Conservation (phyloP, 2,888 invertebrate genomes). For the Rambutsinella grinnellia region DNA sequence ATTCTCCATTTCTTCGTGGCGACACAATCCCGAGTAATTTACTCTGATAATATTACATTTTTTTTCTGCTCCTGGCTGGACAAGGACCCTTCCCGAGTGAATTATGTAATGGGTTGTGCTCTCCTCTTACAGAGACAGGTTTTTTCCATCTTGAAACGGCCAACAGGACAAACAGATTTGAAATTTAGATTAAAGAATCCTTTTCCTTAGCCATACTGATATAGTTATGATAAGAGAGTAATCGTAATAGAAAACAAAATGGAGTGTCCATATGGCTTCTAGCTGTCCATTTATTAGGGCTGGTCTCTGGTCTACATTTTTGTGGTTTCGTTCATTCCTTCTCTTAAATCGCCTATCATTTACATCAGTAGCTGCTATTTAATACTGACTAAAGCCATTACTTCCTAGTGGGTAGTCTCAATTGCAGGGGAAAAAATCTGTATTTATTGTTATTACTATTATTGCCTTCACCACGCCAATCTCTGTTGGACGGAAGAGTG, state of each 20-base stretch:
- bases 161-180: conserved; percentile 20
- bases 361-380: too few relatives aligned
- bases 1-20: conserved; percentile 41
- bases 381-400: conserved; percentile 15
- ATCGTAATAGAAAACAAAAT: neutral
- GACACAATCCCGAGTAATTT: conserved; percentile 14
- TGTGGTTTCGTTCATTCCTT: too few relatives aligned
- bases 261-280: neutral
- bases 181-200: conserved; percentile 34
- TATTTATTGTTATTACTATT: too few relatives aligned
- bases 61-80: conserved; percentile 12
- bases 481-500: neutral
- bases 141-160: too few relatives aligned
- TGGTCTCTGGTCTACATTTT: too few relatives aligned
- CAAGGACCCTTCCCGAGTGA: conserved; percentile 41
- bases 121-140: conserved; percentile 44
- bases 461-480: too few relatives aligned
- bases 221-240: too few relatives aligned
- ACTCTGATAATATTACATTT: conserved; percentile 4
- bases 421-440: too few relatives aligned
- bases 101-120: conserved; percentile 39
- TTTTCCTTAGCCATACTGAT: neutral
- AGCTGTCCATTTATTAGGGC: conserved; percentile 16
- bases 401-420: too few relatives aligned
- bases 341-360: too few relatives aligned